Evolutionary conservation across 2,113 vertebrate genomes (phyloP), one percentile per base, ranked within the genome.

Genomic region (Todiramphus chloris): DNA sequence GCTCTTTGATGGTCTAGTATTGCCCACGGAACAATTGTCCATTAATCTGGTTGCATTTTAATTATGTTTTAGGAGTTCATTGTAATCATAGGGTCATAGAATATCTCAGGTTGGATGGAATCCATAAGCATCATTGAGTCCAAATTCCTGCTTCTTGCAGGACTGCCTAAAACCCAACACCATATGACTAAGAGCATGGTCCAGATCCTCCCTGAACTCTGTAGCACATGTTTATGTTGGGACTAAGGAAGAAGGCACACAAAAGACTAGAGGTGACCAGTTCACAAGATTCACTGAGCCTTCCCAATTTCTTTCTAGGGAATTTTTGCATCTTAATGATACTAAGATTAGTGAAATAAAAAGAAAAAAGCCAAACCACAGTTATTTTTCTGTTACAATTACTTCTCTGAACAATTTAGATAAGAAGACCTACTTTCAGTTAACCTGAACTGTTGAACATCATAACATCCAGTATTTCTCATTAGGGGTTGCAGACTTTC

Each of bases 91-190:
- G 55, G 9, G 25, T 64, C 31, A 51, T 63, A 64, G 39, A 59
- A 39, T 85, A 14, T 51, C 35, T 84, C 0, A 1, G 51, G 13
- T 39, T 85, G 66, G 75, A 85, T 85, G 46, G 33, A 9, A 75
- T 4, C 6, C 16, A 25, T 23, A 48, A 69, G 25, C 13, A 80
- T 35, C 35, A 56, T 20, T 1, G 2, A 70, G 24, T 59, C 10
- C 30, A 83, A 59, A 6, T 43, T 20, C 10, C 15, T 51, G 37
- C 33, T 78, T 5, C 55, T 84, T 0, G 0, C 39, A 74, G 27
- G 21, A 21, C 19, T 81, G 35, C 20, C 35, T 90, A 60, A 66
- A 66, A 69, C 90, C 46, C 50, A 62, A 85, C 92, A 53, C 56
- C 48, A 23, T 66, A 68, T 81, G 12, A 69, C 16, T 41, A 60